Base-by-base conservation (phyloP, 2,113 vertebrate species). In the Sitta europaea region DNA sequence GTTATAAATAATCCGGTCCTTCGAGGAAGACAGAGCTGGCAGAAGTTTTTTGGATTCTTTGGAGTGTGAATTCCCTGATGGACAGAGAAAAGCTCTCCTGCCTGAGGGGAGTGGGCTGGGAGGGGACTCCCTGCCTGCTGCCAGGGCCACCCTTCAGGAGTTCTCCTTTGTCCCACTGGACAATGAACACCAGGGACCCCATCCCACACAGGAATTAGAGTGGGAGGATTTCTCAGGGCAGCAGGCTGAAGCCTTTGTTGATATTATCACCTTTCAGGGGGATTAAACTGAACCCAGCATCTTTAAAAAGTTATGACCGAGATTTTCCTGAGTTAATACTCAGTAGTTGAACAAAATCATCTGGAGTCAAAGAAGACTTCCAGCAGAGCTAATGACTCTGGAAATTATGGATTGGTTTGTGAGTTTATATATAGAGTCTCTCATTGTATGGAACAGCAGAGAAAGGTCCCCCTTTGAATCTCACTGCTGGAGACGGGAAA, bases 341-440 rank as follows among this genome's bases (percentile, higher is more conserved):
- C 90, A 47, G 85, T 76, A 68, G 81, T 19, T 79, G 90, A 93
- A 74, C 81, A 90, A 54, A 93, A 86, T 82, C 81, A 86, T 92
- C 62, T 72, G 62, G 77, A 91, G 66, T 76, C 84, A 94, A 90
- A 94, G 93, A 87, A 77, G 92, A 63, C 65, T 25, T 92, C 94
- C 94, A 90, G 88, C 92, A 36, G 96, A 55, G 94, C 55, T 96
- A 96, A 96, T 63, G 85, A 77, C 78, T 80, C 92, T 96, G 88
- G 71, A 93, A 94, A 94, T 88, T 88, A 86, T 84, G 25, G 16
- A 48, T 54, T 76, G 91, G 93, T 86, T 94, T 91, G 93, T 68
- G 87, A 89, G 93, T 86, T 91, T 97, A 91, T 96, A 90, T 94
- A 93, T 94, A 96, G 94, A 6, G 2, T 59, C 36, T 76, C 24